Evolutionary conservation across 2,888 invertebrate species (phyloP), one percentile per base, ranked within the genome.

Genomic region (Pasiphila rectangulata): DNA sequence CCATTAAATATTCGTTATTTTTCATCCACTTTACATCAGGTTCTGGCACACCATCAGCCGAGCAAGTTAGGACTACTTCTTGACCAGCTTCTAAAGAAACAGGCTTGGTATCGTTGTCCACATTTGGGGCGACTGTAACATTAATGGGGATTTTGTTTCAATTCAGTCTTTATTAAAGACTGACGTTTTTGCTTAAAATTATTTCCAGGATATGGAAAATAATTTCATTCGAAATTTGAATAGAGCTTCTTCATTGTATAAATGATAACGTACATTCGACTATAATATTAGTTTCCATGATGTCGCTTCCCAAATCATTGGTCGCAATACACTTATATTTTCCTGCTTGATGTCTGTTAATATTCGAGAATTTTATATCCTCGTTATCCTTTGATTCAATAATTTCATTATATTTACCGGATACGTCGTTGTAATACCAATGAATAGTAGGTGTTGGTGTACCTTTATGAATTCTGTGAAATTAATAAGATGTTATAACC

Each of bases 221-320:
- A n/a, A 12, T 25, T 12, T 12, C 12, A 21, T 3, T n/a, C 1
- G 2, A 13, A 23, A 21, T 15, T 5, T 23, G 4, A n/a, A n/a
- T n/a, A n/a, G n/a, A n/a, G n/a, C n/a, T n/a, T n/a, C n/a, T n/a
- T n/a, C n/a, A n/a, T n/a, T n/a, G n/a, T n/a, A n/a, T n/a, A n/a
- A n/a, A n/a, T n/a, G n/a, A n/a, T n/a, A 25, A 46, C 46, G 4
- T 5, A 47, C 46, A 47, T 41, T 47, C 36, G 4, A 47, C 37
- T 6, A 32, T 10, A 1, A 47, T 7, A 10, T 15, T 29, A 13
- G 7, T 15, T 27, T 42, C 27, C 37, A 42, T 27, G 16, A 21
- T 34, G 24, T 42, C 47, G 7, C 1, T 38, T 2, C 21, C 43
- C 3, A 38, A 21, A 17, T 4, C 17, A 34, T 48, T 48, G 4